Base-by-base conservation (phyloP, 2,113 vertebrate genomes). In the Dolichotis patagonum region DNA sequence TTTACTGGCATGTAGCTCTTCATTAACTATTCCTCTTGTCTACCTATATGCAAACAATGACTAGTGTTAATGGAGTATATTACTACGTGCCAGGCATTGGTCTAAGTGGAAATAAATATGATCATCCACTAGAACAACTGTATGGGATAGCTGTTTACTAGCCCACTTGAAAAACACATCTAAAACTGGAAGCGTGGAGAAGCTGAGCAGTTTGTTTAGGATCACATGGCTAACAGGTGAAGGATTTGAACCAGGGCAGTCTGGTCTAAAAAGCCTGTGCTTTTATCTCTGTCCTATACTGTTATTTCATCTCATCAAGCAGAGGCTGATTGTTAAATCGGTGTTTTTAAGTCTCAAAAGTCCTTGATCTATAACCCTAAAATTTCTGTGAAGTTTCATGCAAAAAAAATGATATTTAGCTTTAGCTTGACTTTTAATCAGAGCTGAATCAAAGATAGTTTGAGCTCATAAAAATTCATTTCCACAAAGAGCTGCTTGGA, bases 381-480 rank as follows among this genome's bases (percentile, higher is more conserved):
- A 85, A 81, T 88, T 91, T 90, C 38, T 91, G 8, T 95, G 20
- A 35, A 81, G 26, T 82, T 73, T 71, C 26, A 62, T 62, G 12
- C 4, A 89, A 56, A 89, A 56, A 41, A 65, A 71, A 91, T 58
- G n/a, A 26, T 43, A 67, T 91, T 94, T 93, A 88, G 43, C 84
- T 95, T 97, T 89, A 87, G 93, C 75, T 82, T 96, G 78, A 86
- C 71, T 97, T 97, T 97, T 97, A 95, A 96, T 96, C 60, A 46
- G 85, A 69, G 63, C 6, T 16, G 17, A 93, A 87, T 78, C 41
- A 60, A 95, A 73, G 90, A 77, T 96, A 84, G 73, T 95, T 96
- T 81, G 43, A 60, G 46, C 71, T 96, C 58, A 85, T 96, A 95
- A 97, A 96, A 96, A 95, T 82, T 85, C 65, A 92, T 95, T 97